Evolutionary conservation across 1,140 invertebrate genomes (phyloP), one percentile per base, ranked within the genome.

Genomic region (Papilio dardanus): DNA sequence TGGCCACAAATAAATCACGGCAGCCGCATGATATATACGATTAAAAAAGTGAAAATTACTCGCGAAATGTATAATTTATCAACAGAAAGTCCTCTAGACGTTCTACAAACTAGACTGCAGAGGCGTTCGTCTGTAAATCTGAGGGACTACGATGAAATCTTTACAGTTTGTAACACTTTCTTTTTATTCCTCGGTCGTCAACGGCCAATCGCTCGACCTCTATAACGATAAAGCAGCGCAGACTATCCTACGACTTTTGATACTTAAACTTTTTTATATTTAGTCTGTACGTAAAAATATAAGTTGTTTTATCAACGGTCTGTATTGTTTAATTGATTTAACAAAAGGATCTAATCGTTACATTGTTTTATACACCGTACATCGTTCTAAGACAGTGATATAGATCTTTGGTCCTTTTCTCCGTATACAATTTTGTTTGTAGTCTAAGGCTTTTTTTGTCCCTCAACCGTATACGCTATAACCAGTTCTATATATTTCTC

Each of bases 21-120:
- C 42, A 7, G 28, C 24, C 30, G 4, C 19, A 58, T 73, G 71
- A 73, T 73, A 73, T 73, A 73, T 16, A 33, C 71, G 31, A 12
- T 75, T 75, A 75, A 12, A 78, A 40, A 46, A 58, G 68, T 37
- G 68, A 78, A 74, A 66, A 67, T 65, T 33, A 73, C 54, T 68
- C 65, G 81, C 77, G 79, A 84, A 84, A 76, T 79, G 62, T 12
- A 31, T 74, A 79, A 78, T 85, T 85, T 85, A 85, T 85, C 82
- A 83, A 82, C 76, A 35, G 71, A 81, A 80, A 80, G 81, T 81
- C 84, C 76, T 79, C 76, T 76, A 81, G 80, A 83, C 77, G 77
- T 67, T 75, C 77, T 74, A 69, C 40, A 78, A 78, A 66, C 66
- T 76, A 77, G 78, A 81, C 71, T 71, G 74, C 76, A 62, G 80